Evolutionary conservation across 1,140 invertebrate genomes (phyloP).

Genomic region (Platorchestia sp.): DNA sequence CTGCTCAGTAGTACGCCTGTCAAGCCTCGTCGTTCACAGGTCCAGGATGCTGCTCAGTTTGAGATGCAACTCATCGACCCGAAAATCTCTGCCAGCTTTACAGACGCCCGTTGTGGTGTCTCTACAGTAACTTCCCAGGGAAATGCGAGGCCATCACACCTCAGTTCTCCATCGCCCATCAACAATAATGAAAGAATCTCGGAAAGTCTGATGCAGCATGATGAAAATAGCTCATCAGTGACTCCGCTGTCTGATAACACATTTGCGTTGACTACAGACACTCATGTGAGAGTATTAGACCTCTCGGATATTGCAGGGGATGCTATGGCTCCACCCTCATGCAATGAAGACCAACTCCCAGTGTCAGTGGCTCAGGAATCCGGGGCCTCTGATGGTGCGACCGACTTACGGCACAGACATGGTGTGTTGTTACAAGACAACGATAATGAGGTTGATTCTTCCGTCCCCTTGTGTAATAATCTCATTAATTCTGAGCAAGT

Average conservation of each 20-base stretch:
- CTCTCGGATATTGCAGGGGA: background rate
- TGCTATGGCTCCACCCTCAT: background rate
- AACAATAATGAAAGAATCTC: background rate
- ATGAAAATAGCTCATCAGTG: background rate
- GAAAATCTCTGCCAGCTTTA: background rate
- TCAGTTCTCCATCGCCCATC: background rate
- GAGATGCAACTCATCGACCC: background rate
- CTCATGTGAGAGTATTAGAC: background rate
- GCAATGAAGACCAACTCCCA: background rate
- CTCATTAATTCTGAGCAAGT: background rate
- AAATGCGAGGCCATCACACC: background rate
- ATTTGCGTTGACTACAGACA: background rate
- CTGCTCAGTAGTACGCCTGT: background rate
- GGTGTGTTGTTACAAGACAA: background rate
- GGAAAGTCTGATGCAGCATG: background rate
- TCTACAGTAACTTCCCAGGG: background rate
- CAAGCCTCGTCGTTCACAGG: background rate
- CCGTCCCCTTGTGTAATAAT: background rate
- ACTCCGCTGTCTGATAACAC: background rate
- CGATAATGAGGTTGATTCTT: background rate
- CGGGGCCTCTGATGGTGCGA: background rate
- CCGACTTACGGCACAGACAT: background rate
- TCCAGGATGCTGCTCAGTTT: constrained; percentile 3
- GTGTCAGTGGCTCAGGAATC: background rate
- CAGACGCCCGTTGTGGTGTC: background rate